Conservation (phyloP, 1,140 invertebrate species). For the Dermatophagoides farinae region DNA sequence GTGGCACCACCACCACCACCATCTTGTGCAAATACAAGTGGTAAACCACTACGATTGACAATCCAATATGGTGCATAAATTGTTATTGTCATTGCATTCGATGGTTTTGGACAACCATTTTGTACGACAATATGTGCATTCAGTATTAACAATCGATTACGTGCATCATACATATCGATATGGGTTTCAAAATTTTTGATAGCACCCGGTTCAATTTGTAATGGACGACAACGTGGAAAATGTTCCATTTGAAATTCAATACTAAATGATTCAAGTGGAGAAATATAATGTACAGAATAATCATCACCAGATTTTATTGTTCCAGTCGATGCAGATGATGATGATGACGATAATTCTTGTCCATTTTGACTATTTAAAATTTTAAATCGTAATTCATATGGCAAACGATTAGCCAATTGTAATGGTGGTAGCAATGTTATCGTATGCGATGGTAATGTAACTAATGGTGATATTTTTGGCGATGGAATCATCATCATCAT, state of each 20-base stretch:
- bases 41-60: slow-evolving; percentile 80
- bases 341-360: not conserved
- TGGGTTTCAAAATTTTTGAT: slow-evolving; percentile 29
- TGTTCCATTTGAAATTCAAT: slow-evolving; percentile 57
- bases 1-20: no score
- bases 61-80: slow-evolving; percentile 72
- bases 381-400: slow-evolving; percentile 31
- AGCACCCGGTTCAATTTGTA: slow-evolving; percentile 29
- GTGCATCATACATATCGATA: slow-evolving; percentile 44
- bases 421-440: slow-evolving; percentile 62
- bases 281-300: slow-evolving; percentile 26
- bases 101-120: slow-evolving; percentile 34
- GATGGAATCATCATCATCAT: not conserved
- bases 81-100: slow-evolving; percentile 21
- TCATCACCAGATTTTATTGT: slow-evolving; percentile 9
- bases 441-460: slow-evolving; percentile 36
- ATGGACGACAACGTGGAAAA: slow-evolving; percentile 44
- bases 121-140: slow-evolving; percentile 28
- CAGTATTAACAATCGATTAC: slow-evolving; percentile 48
- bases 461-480: not conserved
- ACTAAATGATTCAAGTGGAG: slow-evolving; percentile 45
- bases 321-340: not conserved
- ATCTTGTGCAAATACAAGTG: slow-evolving; percentile 80
- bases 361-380: not conserved
- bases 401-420: slow-evolving; percentile 42